A percentile compares a stretch with the other conserved stretches of the same genome.
Evolutionary conservation across 2,888 invertebrate genomes (phyloP).

Genomic region (Xanthia icteritia): DNA sequence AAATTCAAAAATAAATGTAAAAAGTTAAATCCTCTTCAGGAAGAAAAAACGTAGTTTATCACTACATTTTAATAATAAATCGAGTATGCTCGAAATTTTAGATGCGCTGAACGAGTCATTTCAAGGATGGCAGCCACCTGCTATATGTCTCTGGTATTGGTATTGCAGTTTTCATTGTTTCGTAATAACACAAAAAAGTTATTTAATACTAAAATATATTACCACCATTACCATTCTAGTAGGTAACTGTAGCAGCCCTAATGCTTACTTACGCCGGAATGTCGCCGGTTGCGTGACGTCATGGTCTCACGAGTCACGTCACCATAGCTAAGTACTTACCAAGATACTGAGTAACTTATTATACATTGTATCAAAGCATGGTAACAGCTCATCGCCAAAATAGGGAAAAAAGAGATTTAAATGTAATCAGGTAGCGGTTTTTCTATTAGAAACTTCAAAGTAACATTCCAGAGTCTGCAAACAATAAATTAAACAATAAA

Average conservation of each 20-base stretch:
- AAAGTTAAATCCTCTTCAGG: no score
- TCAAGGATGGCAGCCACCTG: neutral
- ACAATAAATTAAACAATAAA: no score
- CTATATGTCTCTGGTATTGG: neutral
- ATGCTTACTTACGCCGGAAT: neutral
- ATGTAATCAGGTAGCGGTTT: neutral
- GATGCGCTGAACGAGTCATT: neutral
- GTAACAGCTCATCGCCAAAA: no score
- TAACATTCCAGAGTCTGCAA: no score
- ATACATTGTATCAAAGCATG: neutral
- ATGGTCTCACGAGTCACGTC: constrained; percentile 5
- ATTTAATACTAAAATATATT: neutral
- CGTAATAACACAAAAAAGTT: neutral
- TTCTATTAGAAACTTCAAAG: no score
- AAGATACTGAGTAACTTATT: neutral
- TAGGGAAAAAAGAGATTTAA: neutral
- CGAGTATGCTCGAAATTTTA: no score
- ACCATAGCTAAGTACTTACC: constrained; percentile 1
- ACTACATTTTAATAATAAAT: no score
- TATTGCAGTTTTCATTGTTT: neutral
- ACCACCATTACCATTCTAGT: neutral
- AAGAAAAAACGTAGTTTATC: no score
- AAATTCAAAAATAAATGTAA: no score
- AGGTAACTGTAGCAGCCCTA: constrained; percentile 17
- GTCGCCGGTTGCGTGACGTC: constrained; percentile 13